Conservation (phyloP, 2,888 invertebrate genomes). For the Tetramorium bicarinatum region DNA sequence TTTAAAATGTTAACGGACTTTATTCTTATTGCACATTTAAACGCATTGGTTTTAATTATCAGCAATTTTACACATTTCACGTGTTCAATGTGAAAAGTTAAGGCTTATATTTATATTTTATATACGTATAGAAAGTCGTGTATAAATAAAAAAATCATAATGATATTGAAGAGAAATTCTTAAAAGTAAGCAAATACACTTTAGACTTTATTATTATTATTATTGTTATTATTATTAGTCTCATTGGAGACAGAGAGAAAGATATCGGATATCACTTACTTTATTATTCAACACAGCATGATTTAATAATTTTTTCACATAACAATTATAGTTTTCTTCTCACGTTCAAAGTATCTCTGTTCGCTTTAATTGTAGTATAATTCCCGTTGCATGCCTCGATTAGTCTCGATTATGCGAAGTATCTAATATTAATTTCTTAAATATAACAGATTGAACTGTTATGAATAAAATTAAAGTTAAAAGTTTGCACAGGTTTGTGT, state of each 20-base stretch:
- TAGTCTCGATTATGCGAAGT: constrained; percentile 52
- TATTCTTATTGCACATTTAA: not conserved
- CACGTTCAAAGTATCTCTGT: constrained; percentile 3
- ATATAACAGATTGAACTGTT: not conserved
- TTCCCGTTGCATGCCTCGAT: constrained; percentile 38
- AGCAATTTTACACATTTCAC: not conserved
- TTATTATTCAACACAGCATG: not conserved
- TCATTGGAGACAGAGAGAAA: not conserved
- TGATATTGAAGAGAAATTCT: not conserved
- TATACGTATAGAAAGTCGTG: not conserved
- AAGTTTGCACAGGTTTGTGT: not conserved
- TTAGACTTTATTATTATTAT: not conserved
- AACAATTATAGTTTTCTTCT: not conserved
- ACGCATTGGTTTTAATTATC: not conserved
- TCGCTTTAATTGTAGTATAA: constrained; percentile 35
- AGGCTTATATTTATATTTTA: not conserved
- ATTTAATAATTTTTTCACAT: constrained; percentile 13
- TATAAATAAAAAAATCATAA: no score
- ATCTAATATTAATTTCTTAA: constrained; percentile 22
- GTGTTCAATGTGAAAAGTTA: not conserved
- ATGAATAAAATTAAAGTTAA: constrained; percentile 12
- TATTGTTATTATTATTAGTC: not conserved
- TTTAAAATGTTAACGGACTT: not conserved
- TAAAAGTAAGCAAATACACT: not conserved
- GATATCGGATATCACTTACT: not conserved